Evolutionary conservation across 2,113 vertebrate species (phyloP).

Genomic region (Speoplatyrhinus poulsoni): DNA sequence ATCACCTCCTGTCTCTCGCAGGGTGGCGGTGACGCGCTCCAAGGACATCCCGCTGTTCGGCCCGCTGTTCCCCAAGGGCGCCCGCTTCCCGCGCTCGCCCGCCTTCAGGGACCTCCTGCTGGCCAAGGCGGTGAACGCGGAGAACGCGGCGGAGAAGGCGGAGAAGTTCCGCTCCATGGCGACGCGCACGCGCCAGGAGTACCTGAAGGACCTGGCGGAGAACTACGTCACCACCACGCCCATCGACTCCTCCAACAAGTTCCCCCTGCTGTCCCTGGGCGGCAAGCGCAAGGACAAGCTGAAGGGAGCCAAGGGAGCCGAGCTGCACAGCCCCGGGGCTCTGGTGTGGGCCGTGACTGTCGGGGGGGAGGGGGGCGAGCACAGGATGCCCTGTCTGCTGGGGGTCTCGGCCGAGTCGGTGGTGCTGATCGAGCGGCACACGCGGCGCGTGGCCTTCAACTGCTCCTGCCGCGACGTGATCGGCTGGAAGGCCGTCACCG

Average conservation of each 20-base stretch:
- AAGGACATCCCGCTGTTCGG: slow-evolving; percentile 91
- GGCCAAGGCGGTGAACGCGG: slow-evolving; percentile 88
- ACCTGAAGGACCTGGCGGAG: slow-evolving; percentile 87
- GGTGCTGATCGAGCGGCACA: slow-evolving; percentile 83
- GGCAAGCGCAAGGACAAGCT: slow-evolving; percentile 82
- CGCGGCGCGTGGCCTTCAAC: slow-evolving; percentile 84
- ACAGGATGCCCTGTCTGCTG: slow-evolving; percentile 80
- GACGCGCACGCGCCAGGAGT: slow-evolving; percentile 88
- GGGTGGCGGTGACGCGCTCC: slow-evolving; percentile 88
- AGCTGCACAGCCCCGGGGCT: slow-evolving; percentile 86
- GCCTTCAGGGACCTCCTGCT: slow-evolving; percentile 88
- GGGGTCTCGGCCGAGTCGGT: slow-evolving; percentile 85
- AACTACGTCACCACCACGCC: slow-evolving; percentile 89
- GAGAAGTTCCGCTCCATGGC: slow-evolving; percentile 93
- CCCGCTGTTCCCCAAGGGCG: slow-evolving; percentile 82
- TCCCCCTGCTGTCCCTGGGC: slow-evolving; percentile 84
- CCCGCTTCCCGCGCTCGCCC: slow-evolving; percentile 77
- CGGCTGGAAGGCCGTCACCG: slow-evolving; percentile 84
- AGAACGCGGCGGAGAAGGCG: slow-evolving; percentile 86
- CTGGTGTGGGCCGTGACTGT: slow-evolving; percentile 86
- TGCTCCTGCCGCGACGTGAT: slow-evolving; percentile 89
- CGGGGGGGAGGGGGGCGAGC: slow-evolving; percentile 40
- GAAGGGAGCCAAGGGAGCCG: slow-evolving; percentile 78
- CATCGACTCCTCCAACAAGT: slow-evolving; percentile 87
- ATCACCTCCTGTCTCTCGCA: slow-evolving; percentile 49